Percentiles rank a stretch among this genome's conserved stretches.
phyloP scores from a whole-genome alignment of 2,888 invertebrate genomes.

The Sesamia inferens region DNA sequence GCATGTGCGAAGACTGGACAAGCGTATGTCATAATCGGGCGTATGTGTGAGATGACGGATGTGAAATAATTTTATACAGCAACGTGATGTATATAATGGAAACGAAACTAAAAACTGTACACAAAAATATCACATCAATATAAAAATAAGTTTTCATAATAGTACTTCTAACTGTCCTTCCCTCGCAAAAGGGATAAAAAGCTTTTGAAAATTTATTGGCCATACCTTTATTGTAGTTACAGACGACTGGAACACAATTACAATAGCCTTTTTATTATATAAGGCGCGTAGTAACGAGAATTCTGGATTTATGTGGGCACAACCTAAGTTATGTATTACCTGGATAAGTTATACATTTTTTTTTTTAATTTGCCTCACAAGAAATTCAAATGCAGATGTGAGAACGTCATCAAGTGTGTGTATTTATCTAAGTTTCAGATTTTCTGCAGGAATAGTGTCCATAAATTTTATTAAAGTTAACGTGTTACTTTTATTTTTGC shows the following conservation, averaged over 20 bases:
- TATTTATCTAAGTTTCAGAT: not conserved
- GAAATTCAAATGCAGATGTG: not conserved
- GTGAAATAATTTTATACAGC: too few relatives aligned
- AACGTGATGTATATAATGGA: too few relatives aligned
- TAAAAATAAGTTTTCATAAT: constrained; percentile 9
- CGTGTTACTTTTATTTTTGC: too few relatives aligned
- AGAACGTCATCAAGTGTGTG: not conserved
- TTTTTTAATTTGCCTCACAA: not conserved
- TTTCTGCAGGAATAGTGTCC: not conserved
- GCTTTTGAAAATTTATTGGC: constrained; percentile 51
- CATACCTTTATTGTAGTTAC: constrained; percentile 48
- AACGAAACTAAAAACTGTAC: too few relatives aligned
- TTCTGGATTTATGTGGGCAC: constrained; percentile 9
- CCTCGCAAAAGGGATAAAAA: constrained; percentile 35
- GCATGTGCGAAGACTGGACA: too few relatives aligned
- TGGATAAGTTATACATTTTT: not conserved
- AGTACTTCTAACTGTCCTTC: constrained; percentile 6
- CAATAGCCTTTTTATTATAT: constrained; percentile 23
- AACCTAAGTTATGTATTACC: not conserved
- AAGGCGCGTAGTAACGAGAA: constrained; percentile 25
- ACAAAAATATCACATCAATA: not conserved
- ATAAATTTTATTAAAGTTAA: too few relatives aligned
- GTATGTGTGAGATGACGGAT: too few relatives aligned
- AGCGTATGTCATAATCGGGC: too few relatives aligned
- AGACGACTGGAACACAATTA: constrained; percentile 46